Base-by-base conservation (phyloP, 2,888 invertebrate genomes). In the Drosophila subquinaria region DNA sequence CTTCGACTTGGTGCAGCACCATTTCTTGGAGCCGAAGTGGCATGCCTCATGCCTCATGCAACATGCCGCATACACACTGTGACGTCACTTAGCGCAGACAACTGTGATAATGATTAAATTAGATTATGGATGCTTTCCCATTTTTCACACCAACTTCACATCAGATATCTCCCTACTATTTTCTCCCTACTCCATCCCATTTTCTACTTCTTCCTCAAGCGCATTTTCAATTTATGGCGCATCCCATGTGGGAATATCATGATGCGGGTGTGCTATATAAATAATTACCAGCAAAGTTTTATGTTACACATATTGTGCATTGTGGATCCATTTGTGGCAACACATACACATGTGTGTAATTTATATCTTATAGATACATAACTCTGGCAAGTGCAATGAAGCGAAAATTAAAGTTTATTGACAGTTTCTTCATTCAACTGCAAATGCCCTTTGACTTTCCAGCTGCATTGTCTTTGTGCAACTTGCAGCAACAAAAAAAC, bases 41-140 rank as follows among this genome's bases (percentile, higher is more conserved):
- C 45, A 45, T 45, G 45, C 43, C 43, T 20, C 27, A 45, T 45
- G 45, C 23, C 11, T 5, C 42, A 30, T 40, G 53, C 53, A n/a
- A 27, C 53, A 30, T 61, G 68, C 66, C 30, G 56, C 63, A 59
- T 63, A 65, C 76, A 69, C 63, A 69, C 55, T 78, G 79, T 83
- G 79, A 81, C 82, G 90, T 82, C 91, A 90, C 90, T 91, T 90
- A 85, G 87, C 79, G 86, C 90, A 90, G 89, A 91, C 82, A 86
- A 76, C 90, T 90, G 90, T 81, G 91, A 90, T 91, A 90, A 90
- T 90, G 91, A 91, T 90, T 82, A 91, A 90, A 91, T 91, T 91
- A 90, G 91, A 90, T 90, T 90, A 86, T 89, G 69, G 88, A 79
- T 87, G 86, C 87, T 82, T 79, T 81, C 76, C 75, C 76, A 86